Evolutionary conservation across 2,888 invertebrate species (phyloP).

Genomic region (Spisula subtruncata): DNA sequence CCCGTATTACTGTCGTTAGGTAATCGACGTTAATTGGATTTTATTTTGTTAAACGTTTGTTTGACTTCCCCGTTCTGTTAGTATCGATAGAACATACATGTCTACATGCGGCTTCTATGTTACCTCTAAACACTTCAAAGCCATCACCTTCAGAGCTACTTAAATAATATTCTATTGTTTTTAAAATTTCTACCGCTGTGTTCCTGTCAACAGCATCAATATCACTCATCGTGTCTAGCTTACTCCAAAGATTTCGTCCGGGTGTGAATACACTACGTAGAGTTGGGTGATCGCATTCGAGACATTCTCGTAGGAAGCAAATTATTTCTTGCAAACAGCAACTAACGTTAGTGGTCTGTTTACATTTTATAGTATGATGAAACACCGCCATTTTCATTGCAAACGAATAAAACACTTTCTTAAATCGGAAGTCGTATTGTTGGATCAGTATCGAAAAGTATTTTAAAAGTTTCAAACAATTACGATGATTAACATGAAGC

Average conservation of each 20-base stretch:
- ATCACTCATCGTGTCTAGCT: no score
- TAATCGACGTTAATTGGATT: no score
- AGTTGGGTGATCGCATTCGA: not conserved
- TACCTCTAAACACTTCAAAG: not conserved
- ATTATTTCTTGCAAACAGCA: not conserved
- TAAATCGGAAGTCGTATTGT: slow-evolving; percentile 11
- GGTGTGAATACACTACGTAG: slow-evolving; percentile 17
- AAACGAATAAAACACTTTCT: slow-evolving; percentile 19
- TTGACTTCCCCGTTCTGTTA: not conserved
- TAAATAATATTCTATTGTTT: not conserved
- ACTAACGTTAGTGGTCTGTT: not conserved
- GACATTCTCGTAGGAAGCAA: not conserved
- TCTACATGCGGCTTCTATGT: not conserved
- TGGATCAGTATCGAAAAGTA: slow-evolving; percentile 6
- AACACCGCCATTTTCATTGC: slow-evolving; percentile 31
- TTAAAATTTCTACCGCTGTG: not conserved
- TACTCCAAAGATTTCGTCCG: slow-evolving; percentile 13
- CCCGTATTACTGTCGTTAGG: no score
- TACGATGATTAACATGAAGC: not conserved
- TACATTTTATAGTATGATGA: not conserved
- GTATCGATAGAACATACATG: not conserved
- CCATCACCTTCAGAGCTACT: not conserved
- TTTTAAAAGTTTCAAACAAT: slow-evolving; percentile 19
- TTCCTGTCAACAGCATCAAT: not conserved
- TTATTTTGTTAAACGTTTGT: no score